A percentile compares a stretch with the other conserved stretches of the same genome.
Evolutionary conservation across 2,797 vertebrate species (phyloP).

Genomic region (Dryobates pubescens): DNA sequence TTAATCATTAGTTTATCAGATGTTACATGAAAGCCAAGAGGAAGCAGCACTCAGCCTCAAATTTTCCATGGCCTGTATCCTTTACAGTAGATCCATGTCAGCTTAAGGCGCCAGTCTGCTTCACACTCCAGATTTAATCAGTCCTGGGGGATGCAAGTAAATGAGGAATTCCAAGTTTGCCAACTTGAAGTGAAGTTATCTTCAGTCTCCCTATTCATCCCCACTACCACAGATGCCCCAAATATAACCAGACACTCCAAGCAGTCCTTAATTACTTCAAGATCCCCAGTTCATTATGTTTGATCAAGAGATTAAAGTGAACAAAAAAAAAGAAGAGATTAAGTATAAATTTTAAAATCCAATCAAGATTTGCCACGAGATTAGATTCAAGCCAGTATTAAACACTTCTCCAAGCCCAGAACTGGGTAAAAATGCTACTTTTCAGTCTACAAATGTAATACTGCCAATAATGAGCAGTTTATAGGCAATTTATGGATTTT

Average conservation of each 20-base stretch:
- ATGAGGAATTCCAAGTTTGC: not conserved
- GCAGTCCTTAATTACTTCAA: not conserved
- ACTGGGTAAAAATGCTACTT: not conserved
- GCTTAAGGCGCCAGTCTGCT: not conserved
- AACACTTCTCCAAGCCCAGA: not conserved
- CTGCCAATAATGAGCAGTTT: not conserved
- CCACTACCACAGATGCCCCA: not conserved
- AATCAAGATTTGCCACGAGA: not conserved
- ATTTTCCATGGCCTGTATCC: not conserved
- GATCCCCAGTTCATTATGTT: accelerated
- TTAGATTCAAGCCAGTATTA: not conserved
- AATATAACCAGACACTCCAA: not conserved
- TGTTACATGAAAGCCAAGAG: not conserved
- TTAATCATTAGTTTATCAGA: not conserved
- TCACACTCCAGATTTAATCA: not conserved
- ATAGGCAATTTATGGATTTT: accelerated
- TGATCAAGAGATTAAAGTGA: not conserved
- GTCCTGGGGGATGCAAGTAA: not conserved
- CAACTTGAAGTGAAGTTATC: not conserved
- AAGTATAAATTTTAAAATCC: not conserved
- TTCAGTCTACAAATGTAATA: not conserved
- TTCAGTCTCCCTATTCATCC: not conserved
- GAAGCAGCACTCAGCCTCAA: not conserved
- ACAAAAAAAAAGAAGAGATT: not conserved
- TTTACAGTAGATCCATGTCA: not conserved